phyloP scores from a whole-genome alignment of 2,888 invertebrate genomes.

The Eilema caniola region DNA sequence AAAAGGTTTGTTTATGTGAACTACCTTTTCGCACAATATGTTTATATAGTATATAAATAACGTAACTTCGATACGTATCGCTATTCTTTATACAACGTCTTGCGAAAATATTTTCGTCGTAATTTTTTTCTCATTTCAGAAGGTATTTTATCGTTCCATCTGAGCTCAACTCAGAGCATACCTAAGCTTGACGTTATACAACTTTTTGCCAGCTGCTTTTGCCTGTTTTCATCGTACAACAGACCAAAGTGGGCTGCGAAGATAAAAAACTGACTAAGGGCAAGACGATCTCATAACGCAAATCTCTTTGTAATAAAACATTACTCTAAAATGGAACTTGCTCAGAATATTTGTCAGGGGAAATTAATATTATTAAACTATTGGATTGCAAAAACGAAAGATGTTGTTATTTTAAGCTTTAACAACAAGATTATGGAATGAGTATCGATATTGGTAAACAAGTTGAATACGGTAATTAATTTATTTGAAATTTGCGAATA shows the following conservation, averaged over 20 bases:
- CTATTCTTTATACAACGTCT: not conserved
- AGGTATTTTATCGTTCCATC: not conserved
- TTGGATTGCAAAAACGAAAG: no score
- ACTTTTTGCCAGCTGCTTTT: not conserved
- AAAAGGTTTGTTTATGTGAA: constrained; percentile 3
- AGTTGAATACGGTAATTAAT: no score
- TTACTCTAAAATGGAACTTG: not conserved
- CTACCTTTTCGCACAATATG: not conserved
- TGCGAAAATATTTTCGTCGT: not conserved
- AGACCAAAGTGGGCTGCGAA: not conserved
- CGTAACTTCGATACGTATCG: not conserved
- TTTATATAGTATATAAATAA: not conserved
- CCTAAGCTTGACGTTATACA: not conserved
- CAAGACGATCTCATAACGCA: not conserved
- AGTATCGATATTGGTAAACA: no score
- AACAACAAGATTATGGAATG: no score
- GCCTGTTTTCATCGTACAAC: not conserved
- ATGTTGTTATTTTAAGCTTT: no score
- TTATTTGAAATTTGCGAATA: no score
- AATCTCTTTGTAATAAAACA: not conserved
- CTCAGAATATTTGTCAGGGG: not conserved
- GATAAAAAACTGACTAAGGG: not conserved
- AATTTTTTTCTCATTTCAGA: not conserved
- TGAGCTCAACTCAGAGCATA: not conserved
- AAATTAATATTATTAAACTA: not conserved